phyloP scores from a whole-genome alignment of 2,113 vertebrate genomes.

The Tamias sibiricus region DNA sequence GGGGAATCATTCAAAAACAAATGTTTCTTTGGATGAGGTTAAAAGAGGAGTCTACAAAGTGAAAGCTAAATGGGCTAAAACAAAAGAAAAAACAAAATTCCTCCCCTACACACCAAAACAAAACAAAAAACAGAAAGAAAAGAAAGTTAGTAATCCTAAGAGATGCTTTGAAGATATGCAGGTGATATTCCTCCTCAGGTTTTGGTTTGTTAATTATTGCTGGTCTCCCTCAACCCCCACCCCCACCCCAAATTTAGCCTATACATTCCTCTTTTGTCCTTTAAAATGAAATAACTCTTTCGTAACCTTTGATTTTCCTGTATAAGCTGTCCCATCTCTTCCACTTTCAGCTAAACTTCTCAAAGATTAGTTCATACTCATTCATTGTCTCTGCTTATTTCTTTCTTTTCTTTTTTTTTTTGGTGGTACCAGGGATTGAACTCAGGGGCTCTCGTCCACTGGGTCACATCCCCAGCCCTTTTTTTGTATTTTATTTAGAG shows the following conservation, averaged over 20 bases:
- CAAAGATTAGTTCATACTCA: background rate
- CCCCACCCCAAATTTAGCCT: background rate
- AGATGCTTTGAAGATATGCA: background rate
- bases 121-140: background rate
- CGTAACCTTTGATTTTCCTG: background rate
- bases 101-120: background rate
- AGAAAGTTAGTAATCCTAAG: background rate
- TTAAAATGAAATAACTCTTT: background rate
- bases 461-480: no score
- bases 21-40: background rate
- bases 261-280: background rate
- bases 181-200: background rate
- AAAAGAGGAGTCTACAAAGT: background rate
- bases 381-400: background rate
- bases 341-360: background rate
- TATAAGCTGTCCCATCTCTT: background rate
- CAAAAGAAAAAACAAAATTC: background rate
- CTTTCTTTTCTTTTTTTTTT: no score
- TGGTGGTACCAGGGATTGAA: no score
- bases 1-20: background rate
- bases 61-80: slow-evolving; percentile 9
- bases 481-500: no score
- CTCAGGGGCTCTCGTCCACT: no score
- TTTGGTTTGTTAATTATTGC: background rate
- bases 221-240: background rate